phyloP scores from a whole-genome alignment of 2,113 vertebrate genomes.

The Hyaena hyaena region DNA sequence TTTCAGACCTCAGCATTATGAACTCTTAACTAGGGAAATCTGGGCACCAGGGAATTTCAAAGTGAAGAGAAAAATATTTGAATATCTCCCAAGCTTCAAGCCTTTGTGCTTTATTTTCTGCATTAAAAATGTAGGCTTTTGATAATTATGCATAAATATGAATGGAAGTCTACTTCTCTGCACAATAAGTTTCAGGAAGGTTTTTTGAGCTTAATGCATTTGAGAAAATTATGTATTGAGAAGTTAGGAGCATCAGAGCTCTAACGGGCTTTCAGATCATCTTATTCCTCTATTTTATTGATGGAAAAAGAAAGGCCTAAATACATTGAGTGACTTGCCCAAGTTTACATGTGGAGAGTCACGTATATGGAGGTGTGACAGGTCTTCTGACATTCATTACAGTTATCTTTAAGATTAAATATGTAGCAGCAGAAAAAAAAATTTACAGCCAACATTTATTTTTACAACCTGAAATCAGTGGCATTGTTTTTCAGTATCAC shows the following conservation, averaged over 20 bases:
- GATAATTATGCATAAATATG: not conserved
- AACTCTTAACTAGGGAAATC: not conserved
- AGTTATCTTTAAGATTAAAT: slow-evolving; percentile 23
- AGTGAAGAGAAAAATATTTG: not conserved
- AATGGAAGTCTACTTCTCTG: not conserved
- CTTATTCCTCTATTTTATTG: not conserved
- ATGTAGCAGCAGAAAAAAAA: not conserved
- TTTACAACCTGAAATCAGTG: not conserved
- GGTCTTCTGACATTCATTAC: not conserved
- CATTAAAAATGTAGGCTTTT: not conserved
- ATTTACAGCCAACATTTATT: not conserved
- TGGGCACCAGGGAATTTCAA: not conserved
- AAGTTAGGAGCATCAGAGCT: not conserved
- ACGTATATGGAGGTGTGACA: not conserved
- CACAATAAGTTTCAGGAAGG: not conserved
- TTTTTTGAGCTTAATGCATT: not conserved
- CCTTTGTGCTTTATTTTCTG: not conserved
- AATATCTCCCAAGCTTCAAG: not conserved
- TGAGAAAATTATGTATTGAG: not conserved
- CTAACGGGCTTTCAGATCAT: not conserved
- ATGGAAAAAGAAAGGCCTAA: not conserved
- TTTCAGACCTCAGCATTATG: not conserved
- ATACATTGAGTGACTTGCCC: not conserved
- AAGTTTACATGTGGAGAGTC: not conserved
- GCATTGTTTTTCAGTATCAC: not conserved